These are phyloP conservation scores for Nymphicus hollandicus DNA, from an alignment of 2,113 vertebrate species.

Conservation along the genomic window DNA sequence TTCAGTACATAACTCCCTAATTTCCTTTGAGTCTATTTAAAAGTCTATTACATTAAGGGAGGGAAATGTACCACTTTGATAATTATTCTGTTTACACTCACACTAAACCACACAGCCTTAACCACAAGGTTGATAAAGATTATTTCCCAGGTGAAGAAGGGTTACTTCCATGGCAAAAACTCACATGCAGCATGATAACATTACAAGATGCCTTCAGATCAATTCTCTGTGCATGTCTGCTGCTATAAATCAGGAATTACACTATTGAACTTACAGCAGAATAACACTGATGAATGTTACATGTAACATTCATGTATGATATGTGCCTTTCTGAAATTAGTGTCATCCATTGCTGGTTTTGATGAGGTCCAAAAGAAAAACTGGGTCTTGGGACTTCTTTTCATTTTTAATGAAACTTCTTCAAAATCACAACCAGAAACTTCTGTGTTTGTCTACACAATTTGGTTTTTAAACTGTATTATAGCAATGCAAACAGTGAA, in stretches of 20 bases:
- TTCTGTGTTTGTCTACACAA: background rate
- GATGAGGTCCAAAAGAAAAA: background rate
- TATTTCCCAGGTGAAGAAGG: background rate
- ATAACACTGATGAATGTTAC: background rate
- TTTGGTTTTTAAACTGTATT: background rate
- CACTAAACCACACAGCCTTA: background rate
- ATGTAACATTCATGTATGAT: rapidly evolving
- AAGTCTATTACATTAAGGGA: background rate
- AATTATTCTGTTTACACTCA: background rate
- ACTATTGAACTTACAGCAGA: background rate
- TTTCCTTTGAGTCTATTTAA: slow-evolving; percentile 24
- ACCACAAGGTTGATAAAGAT: background rate
- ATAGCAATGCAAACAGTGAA: background rate
- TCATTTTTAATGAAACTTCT: background rate
- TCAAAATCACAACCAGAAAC: background rate
- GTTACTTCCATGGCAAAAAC: background rate
- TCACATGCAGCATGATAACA: background rate
- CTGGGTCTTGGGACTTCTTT: background rate
- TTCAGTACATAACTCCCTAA: background rate
- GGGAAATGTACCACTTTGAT: background rate
- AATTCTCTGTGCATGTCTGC: background rate
- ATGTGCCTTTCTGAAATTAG: background rate
- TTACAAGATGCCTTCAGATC: background rate
- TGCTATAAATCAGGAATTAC: background rate
- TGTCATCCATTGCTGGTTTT: background rate